phyloP scores from a whole-genome alignment of 2,797 vertebrate genomes.

The Austrolebias charrua region DNA sequence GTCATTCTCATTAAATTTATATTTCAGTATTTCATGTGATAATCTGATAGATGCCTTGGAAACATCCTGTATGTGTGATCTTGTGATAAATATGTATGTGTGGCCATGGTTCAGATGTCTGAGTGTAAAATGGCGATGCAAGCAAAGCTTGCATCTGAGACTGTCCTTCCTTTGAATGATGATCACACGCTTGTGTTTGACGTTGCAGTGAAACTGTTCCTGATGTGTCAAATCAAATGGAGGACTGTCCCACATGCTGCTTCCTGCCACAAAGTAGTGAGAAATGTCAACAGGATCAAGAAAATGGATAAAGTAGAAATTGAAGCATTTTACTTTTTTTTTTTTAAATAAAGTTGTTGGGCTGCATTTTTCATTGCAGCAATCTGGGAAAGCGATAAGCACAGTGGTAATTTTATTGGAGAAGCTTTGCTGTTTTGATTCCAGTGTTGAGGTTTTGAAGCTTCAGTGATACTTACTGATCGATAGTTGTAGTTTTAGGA shows the following conservation, averaged over 20 bases:
- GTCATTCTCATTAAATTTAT: not conserved
- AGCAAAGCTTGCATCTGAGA: constrained; percentile 32
- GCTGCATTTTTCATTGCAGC: not conserved
- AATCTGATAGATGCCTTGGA: constrained; percentile 6
- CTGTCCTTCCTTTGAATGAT: constrained; percentile 53
- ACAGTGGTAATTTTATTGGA: constrained; percentile 3
- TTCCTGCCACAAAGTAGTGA: constrained; percentile 52
- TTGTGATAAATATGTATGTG: not conserved
- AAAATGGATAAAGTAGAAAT: constrained; percentile 13
- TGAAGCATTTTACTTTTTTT: constrained; percentile 13
- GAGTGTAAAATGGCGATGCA: constrained; percentile 21
- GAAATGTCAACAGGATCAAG: constrained; percentile 30
- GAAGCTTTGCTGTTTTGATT: not conserved
- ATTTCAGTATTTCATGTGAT: constrained; percentile 5
- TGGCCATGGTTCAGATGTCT: constrained; percentile 10
- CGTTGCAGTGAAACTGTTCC: constrained; percentile 39
- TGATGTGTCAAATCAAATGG: constrained; percentile 65
- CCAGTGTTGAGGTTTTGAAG: not conserved
- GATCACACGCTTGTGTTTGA: constrained; percentile 46
- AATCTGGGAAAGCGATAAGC: not conserved
- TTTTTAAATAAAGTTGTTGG: constrained; percentile 11
- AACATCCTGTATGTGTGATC: constrained; percentile 7
- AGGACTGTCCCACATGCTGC: constrained; percentile 57
- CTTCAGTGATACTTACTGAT: not conserved
- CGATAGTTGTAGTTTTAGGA: not conserved